Evolutionary conservation across 1,140 invertebrate genomes (phyloP).

Genomic region (Bombyx mori): DNA sequence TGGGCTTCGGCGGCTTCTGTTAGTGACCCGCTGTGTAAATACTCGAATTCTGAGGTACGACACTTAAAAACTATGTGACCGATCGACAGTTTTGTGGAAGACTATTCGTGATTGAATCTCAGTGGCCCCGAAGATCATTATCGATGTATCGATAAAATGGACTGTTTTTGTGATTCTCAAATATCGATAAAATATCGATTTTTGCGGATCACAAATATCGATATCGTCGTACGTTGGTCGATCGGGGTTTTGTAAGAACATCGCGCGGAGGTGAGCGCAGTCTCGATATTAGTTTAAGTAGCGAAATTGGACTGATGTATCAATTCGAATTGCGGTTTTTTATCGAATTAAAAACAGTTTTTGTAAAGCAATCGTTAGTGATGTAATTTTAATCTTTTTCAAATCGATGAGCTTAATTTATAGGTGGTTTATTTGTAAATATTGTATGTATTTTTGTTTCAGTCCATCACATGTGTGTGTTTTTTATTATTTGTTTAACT

Average conservation of each 20-base stretch:
- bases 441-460: conserved; percentile 57
- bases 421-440: conserved; percentile 63
- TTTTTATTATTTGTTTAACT: conserved; percentile 11
- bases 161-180: neutral
- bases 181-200: neutral
- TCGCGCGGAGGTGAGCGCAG: conserved; percentile 1
- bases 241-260: neutral
- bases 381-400: conserved; percentile 47
- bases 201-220: too few species aligned
- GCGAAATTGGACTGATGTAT: conserved; percentile 27
- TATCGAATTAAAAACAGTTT: conserved; percentile 7
- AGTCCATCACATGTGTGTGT: conserved; percentile 35
- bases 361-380: conserved; percentile 37
- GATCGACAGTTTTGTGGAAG: conserved; percentile 7
- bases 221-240: too few species aligned
- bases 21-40: conserved; percentile 28
- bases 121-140: neutral
- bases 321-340: conserved; percentile 13
- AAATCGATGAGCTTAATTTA: conserved; percentile 61
- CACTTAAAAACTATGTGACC: conserved; percentile 1
- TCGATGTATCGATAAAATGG: neutral
- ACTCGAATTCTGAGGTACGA: conserved; percentile 5
- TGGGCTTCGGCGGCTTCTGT: conserved; percentile 69
- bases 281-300: conserved; percentile 24
- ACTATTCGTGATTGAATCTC: conserved; percentile 9